Evolutionary conservation across 2,113 vertebrate species (phyloP), one percentile per base, ranked within the genome.

Genomic region (Bothrops jararaca): DNA sequence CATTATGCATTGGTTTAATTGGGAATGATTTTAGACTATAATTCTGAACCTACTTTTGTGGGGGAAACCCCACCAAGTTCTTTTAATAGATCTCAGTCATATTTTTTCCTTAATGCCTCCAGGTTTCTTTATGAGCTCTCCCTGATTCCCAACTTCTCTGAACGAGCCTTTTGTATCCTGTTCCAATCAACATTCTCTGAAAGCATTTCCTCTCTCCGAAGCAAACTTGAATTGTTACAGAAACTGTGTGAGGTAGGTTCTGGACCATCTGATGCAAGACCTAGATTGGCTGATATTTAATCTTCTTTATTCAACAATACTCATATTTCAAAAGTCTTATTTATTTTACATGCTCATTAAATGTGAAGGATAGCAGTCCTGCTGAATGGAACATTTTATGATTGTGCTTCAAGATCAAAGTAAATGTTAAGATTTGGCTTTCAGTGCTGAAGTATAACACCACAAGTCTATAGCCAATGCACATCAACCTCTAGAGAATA

Each of bases 91-190:
- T 85, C 53, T 13, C 52, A 74, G 48, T 45, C 3, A 6, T 86
- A 92, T 94, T 94, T 53, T 50, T 95, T 91, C 74, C 90, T 94
- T 94, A 92, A 60, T 54, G 94, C 92, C 34, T 89, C 92, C 95
- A 99, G 99, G 97, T 99, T 99, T 96, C 98, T 99, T 15, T 98
- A 98, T 95, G 99, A 99, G 95, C 95, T 99, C 22, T 99, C 99
- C 2, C 97, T 98, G 96, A 99, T 99, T 96, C 98, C 99, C 95
- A 99, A 99, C 98, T 99, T 99, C 96, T 99, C 99, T 45, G 98
- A 99, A 92, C 97, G 99, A 89, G 98, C 99, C 24, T 99, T 99
- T 97, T 99, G 99, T 97, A 99, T 99, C 97, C 97, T 99, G 91
- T 99, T 99, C 95, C 99, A 99, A 57, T 99, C 98, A 39, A 98